These are phyloP conservation scores for Lepidothrix coronata DNA, from an alignment of 2,113 vertebrate species.

Conservation along the genomic window DNA sequence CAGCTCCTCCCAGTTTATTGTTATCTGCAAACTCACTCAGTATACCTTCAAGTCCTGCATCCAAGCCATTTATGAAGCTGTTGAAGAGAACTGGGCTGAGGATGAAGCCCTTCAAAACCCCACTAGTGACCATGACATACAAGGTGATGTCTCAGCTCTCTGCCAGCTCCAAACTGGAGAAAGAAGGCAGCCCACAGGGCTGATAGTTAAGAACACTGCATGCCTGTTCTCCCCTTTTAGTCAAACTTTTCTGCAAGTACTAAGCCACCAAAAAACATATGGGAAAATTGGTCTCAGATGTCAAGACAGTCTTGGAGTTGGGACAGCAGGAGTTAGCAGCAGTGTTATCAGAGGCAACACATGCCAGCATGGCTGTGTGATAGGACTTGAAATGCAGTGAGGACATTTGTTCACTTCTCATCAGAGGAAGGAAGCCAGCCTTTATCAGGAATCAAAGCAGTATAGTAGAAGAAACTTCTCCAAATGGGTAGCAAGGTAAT, in stretches of 20 bases:
- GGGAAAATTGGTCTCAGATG: not conserved
- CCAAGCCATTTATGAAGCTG: not conserved
- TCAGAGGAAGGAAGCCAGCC: not conserved
- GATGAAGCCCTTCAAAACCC: not conserved
- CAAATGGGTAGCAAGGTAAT: not conserved
- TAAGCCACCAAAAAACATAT: fast-evolving
- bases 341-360: not conserved
- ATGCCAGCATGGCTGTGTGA: not conserved
- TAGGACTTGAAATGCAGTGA: not conserved
- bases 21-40: not conserved
- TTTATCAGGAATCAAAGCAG: not conserved
- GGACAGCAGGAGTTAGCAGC: not conserved
- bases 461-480: not conserved
- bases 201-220: not conserved
- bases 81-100: fast-evolving
- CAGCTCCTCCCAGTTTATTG: not conserved
- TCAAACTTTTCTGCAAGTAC: not conserved
- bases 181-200: not conserved
- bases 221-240: not conserved
- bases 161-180: not conserved
- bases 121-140: fast-evolving
- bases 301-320: not conserved
- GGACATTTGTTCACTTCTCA: not conserved
- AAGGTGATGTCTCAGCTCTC: not conserved
- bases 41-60: not conserved